phyloP scores from a whole-genome alignment of 2,113 vertebrate species.

The Macroglossus sobrinus region DNA sequence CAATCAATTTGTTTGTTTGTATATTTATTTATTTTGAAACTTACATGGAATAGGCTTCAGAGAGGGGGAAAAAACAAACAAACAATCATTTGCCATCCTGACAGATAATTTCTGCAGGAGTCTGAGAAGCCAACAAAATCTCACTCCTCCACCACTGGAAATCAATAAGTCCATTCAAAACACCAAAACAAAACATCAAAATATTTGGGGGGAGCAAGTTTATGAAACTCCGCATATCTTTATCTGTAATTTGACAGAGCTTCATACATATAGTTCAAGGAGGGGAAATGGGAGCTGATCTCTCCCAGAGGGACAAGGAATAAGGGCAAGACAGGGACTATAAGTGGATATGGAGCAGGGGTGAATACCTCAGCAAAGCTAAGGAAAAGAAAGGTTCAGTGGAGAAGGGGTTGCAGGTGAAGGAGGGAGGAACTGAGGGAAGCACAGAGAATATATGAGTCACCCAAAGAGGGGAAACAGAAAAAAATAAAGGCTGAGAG shows the following conservation, averaged over 20 bases:
- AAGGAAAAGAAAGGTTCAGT: neutral
- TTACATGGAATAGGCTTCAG: slow-evolving; percentile 22
- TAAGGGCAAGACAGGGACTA: neutral
- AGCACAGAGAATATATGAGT: neutral
- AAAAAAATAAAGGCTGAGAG: neutral
- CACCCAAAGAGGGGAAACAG: neutral
- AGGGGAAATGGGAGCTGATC: neutral
- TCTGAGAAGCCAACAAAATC: slow-evolving; percentile 32
- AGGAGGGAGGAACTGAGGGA: neutral
- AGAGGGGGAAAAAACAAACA: neutral
- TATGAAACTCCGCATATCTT: neutral
- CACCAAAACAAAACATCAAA: neutral
- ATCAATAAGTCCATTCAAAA: slow-evolving; percentile 2
- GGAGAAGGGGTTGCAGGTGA: neutral
- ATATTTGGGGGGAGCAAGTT: neutral
- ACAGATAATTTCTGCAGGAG: slow-evolving; percentile 34
- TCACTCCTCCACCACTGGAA: neutral
- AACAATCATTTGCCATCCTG: slow-evolving; percentile 23
- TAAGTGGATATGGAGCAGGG: neutral
- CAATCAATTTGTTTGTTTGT: slow-evolving; percentile 3
- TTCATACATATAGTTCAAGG: neutral
- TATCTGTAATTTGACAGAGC: neutral
- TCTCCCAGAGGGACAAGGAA: neutral
- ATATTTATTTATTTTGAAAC: neutral
- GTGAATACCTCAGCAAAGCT: neutral